Base-by-base conservation (phyloP, 2,797 vertebrate species). In the Hafferia zeledoni region DNA sequence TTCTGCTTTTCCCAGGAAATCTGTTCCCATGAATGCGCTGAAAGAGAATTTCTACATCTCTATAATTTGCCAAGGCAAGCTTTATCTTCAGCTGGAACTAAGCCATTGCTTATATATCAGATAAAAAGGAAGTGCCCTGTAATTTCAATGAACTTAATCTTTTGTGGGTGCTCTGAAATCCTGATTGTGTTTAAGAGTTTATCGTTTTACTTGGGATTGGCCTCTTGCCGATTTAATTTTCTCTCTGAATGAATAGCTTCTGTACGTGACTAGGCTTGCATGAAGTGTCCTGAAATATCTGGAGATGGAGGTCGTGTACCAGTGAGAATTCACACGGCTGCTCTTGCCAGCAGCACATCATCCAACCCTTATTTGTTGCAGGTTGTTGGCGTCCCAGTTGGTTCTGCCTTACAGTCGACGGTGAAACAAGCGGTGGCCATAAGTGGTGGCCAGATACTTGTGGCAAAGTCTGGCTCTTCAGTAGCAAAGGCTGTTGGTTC, bases 341-440 rank as follows among this genome's bases (percentile, higher is more conserved):
- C 70, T 52, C 25, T 91, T 86, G 71, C 68, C 76, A 76, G 69
- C 83, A 85, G 50, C 13, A 16, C 43, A 17, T 87, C 60, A 50
- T 33, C 20, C 79, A 44, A 8, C 57, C 11, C 52, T 85, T 79
- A 25, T 96, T 87, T 95, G 35, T 84, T 97, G 77, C 96, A 99
- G 99, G 98, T 99, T 93, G 97, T 99, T 94, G 99, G 99, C 0
- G 98, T 99, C 83, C 99, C 99, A 0, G 98, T 99, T 7, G 98
- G 99, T 77, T 99, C 99, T 44, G 70, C 99, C 8, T 98, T 99
- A 79, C 99, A 99, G 97, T 98, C 99, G 0, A 97, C 99, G 5
- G 99, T 99, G 93, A 99, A 99, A 93, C 99, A 99, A 95, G 97
- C 98, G 0, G 99, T 99, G 94, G 98, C 99, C 15, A 99, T 99